Base-by-base conservation (phyloP, 2,888 invertebrate species). In the Dryobota labecula region DNA sequence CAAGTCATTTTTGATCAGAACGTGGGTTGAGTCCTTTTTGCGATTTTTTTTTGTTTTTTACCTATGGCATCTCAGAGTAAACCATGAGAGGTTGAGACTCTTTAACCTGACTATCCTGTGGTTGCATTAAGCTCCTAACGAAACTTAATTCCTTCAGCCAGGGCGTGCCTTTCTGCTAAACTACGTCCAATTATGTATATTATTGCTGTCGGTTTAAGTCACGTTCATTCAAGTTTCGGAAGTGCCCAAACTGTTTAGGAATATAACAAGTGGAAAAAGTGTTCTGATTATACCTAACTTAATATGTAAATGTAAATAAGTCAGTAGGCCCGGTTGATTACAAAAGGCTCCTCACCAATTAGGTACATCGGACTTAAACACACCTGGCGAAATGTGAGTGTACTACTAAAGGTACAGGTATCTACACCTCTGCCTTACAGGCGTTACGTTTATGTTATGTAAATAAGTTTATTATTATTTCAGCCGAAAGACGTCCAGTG, bases 191-290 rank as follows among this genome's bases (percentile, higher is more conserved):
- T 45, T 47, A 33, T 33, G 45, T 51, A 11, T 43, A 11, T 36
- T 27, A 65, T 51, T 45, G 18, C 36, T 74, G 27, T 47, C 33
- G n/a, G 54, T 69, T 33, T 47, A 33, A 33, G 47, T n/a, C 36
- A 71, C 36, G 49, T 51, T 43, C 36, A 47, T n/a, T 30, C 27
- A 56, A 56, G 70, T 76, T 56, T 47, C 8, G 6, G 18, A 24
- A 68, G 27, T 27, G 20, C 33, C 45, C 27, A 33, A 47, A n/a
- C n/a, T 27, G 47, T 38, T 75, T 27, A 27, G 18, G 18, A 49
- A 20, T n/a, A 49, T 8, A 62, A 41, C 15, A 9, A 72, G n/a
- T 7, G 15, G n/a, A 47, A 67, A 66, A 47, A 27, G 4, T 45
- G 43, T 15, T 67, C 24, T 24, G 18, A 24, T 65, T 30, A 49